These are phyloP conservation scores for Aricia agestis DNA, from an alignment of 1,140 invertebrate genomes.

Conservation along the genomic window DNA sequence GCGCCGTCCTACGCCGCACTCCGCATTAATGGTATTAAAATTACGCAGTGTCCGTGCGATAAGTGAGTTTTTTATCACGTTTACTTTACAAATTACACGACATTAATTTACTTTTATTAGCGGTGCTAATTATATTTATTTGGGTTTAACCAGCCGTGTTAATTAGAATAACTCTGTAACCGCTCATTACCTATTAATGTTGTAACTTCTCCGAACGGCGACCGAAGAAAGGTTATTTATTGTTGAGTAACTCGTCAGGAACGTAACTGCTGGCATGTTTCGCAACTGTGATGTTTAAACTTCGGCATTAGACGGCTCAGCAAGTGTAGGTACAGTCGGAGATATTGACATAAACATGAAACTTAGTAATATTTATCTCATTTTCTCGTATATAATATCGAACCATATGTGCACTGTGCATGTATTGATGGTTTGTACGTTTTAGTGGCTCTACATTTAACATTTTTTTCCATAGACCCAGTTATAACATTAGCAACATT, in stretches of 20 bases:
- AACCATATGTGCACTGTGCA: no score
- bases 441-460: no score
- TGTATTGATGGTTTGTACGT: no score
- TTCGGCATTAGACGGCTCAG: neutral
- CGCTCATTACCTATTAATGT: neutral
- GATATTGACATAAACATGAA: neutral
- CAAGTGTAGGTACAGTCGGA: neutral
- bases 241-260: neutral
- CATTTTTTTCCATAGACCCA: no score
- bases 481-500: no score
- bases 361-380: no score
- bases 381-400: no score
- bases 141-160: neutral
- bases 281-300: neutral
- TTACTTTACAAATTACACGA: slow-evolving; percentile 8
- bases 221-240: neutral
- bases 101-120: slow-evolving; percentile 6
- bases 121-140: slow-evolving; percentile 17
- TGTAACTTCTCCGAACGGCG: neutral
- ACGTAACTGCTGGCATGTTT: neutral
- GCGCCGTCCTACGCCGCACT: slow-evolving; percentile 9
- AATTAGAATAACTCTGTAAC: neutral
- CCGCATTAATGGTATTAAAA: slow-evolving; percentile 27
- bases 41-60: slow-evolving; percentile 19
- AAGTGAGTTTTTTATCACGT: slow-evolving; percentile 22